phyloP scores from a whole-genome alignment of 1,140 invertebrate species.

The Leptinotarsa texana region DNA sequence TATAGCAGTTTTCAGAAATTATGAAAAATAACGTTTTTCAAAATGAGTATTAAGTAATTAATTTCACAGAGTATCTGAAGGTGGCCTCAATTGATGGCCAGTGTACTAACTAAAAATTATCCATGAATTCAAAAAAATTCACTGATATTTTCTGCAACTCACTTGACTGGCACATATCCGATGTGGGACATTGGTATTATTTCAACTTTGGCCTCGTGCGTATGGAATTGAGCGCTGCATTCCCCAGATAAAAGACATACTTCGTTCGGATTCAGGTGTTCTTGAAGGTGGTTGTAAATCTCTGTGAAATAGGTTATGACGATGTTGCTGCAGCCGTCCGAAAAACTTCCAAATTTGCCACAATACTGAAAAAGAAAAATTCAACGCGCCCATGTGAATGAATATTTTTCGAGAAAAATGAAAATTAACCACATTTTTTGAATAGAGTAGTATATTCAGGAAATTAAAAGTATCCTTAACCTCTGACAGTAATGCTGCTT shows the following conservation, averaged over 20 bases:
- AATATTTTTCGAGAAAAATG: background rate
- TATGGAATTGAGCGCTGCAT: conserved; percentile 68
- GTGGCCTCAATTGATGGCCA: no score
- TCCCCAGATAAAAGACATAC: conserved; percentile 77
- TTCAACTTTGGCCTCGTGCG: conserved; percentile 63
- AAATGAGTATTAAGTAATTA: no score
- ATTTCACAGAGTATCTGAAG: no score
- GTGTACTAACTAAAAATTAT: no score
- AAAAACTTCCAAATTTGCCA: conserved; percentile 69
- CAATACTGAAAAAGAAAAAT: conserved; percentile 61
- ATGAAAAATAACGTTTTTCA: no score
- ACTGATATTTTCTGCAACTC: conserved; percentile 26
- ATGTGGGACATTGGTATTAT: conserved; percentile 62
- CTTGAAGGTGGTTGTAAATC: conserved; percentile 65
- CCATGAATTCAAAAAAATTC: no score
- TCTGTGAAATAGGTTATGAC: conserved; percentile 72
- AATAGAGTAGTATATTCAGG: no score
- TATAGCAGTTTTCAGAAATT: no score
- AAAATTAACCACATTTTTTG: no score
- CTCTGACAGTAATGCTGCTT: no score
- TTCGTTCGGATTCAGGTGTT: conserved; percentile 66
- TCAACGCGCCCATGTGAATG: background rate
- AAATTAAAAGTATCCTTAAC: no score
- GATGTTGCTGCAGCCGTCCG: conserved; percentile 76
- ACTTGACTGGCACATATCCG: conserved; percentile 59